These are phyloP conservation scores for Rhinichthys klamathensis DNA, from an alignment of 2,113 vertebrate genomes.

Conservation along the genomic window DNA sequence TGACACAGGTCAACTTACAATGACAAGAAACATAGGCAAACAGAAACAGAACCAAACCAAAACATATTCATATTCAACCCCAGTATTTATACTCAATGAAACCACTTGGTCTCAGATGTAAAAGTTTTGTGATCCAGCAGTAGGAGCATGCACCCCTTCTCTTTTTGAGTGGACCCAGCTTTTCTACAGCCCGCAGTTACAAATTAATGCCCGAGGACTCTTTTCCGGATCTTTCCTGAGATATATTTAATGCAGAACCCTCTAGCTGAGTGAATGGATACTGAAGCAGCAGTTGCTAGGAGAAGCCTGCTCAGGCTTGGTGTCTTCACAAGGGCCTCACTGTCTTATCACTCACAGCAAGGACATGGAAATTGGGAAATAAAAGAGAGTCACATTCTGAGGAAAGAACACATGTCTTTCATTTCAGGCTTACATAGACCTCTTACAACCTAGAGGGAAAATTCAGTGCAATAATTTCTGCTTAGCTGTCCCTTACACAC, in stretches of 20 bases:
- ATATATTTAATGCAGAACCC: conserved; percentile 69
- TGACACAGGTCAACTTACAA: no score
- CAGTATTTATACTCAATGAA: neutral
- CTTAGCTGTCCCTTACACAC: neutral
- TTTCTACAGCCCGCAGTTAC: neutral
- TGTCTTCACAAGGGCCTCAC: conserved; percentile 74
- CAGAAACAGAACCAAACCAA: neutral
- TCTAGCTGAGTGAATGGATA: conserved; percentile 72
- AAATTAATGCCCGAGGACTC: conserved; percentile 28
- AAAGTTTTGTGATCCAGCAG: neutral
- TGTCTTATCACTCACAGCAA: conserved; percentile 60
- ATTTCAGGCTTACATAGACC: conserved; percentile 13
- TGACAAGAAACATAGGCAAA: no score
- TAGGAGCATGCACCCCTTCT: neutral
- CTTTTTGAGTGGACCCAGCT: neutral
- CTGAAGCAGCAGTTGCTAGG: conserved; percentile 78
- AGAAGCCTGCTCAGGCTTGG: conserved; percentile 74
- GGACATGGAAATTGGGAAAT: neutral
- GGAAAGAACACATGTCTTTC: conserved; percentile 19
- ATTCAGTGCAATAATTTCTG: neutral
- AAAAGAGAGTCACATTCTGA: neutral
- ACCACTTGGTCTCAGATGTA: neutral
- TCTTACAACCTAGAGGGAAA: neutral
- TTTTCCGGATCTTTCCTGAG: conserved; percentile 40
- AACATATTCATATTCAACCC: neutral